Evolutionary conservation across 2,888 invertebrate genomes (phyloP).

Genomic region (Cosmia trapezina): DNA sequence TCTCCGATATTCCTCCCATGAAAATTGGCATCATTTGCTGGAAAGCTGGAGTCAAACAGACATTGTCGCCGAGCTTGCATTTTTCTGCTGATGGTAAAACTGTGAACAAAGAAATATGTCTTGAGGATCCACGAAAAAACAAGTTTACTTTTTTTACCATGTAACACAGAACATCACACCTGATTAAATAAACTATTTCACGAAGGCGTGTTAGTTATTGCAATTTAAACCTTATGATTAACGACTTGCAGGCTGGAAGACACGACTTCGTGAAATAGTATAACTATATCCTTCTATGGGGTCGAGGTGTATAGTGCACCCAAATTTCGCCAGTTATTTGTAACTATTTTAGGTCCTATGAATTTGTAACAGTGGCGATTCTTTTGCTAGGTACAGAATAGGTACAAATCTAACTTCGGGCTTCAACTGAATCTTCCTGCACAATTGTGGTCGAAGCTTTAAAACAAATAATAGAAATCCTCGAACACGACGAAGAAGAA

Average conservation of each 20-base stretch:
- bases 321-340: neutral
- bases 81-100: slow-evolving; percentile 54
- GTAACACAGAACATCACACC: too few relatives aligned
- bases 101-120: slow-evolving; percentile 12
- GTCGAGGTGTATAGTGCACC: neutral
- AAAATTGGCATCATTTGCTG: slow-evolving; percentile 67
- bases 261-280: neutral
- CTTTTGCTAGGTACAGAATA: neutral
- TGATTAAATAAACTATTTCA: too few relatives aligned
- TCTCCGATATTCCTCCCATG: slow-evolving; percentile 66
- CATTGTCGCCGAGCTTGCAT: slow-evolving; percentile 61
- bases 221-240: too few relatives aligned
- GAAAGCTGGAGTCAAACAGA: slow-evolving; percentile 60
- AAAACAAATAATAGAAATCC: too few relatives aligned
- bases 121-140: neutral
- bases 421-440: neutral
- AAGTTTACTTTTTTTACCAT: neutral
- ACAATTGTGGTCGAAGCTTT: too few relatives aligned
- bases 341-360: neutral
- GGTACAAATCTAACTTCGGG: neutral
- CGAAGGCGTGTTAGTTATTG: too few relatives aligned
- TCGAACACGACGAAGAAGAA: too few relatives aligned
- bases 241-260: too few relatives aligned
- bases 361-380: neutral
- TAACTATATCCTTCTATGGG: neutral